Base-by-base conservation (phyloP, 2,888 invertebrate species). In the Heliconius ethilla region DNA sequence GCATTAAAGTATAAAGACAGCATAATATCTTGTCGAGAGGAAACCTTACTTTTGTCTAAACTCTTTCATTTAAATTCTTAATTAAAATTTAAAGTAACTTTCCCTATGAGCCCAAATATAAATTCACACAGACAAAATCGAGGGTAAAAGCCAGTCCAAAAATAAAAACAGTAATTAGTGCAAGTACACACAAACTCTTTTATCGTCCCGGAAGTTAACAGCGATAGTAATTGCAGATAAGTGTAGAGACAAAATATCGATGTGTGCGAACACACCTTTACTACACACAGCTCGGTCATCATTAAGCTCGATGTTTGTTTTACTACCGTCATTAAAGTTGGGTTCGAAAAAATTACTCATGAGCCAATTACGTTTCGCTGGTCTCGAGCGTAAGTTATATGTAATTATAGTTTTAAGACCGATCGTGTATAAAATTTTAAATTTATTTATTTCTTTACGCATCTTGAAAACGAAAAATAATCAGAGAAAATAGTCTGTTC, bases 161-260 rank as follows among this genome's bases (percentile, higher is more conserved):
- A 37, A 18, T 75, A 37, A 65, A 45, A 65, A n/a, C 27, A 29
- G 22, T 45, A 40, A 40, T 69, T 69, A 45, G 67, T 69, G 40
- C 40, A 69, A 69, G 69, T 69, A 69, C 69, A 69, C n/a, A 69
- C 25, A n/a, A 40, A 45, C 40, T 45, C 25, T 40, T 40, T 69
- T 69, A 69, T 69, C 69, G 25, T 67, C 15, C 69, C 69, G 69
- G 69, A 69, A 69, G 69, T 69, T 3, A 69, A 25, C 40, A 7
- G 40, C 69, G 69, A 69, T 69, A 69, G 69, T 25, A 25, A 69
- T 69, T 69, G 69, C 69, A 69, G 69, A 69, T 69, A 69, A 69
- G 69, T 69, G 40, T 69, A 69, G 25, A 69, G 69, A 69, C 69
- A 25, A 40, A 37, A 69, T 15, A 45, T 69, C n/a, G 66, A 69